Evolutionary conservation across 2,113 vertebrate species (phyloP).

Genomic region (Passer domesticus): DNA sequence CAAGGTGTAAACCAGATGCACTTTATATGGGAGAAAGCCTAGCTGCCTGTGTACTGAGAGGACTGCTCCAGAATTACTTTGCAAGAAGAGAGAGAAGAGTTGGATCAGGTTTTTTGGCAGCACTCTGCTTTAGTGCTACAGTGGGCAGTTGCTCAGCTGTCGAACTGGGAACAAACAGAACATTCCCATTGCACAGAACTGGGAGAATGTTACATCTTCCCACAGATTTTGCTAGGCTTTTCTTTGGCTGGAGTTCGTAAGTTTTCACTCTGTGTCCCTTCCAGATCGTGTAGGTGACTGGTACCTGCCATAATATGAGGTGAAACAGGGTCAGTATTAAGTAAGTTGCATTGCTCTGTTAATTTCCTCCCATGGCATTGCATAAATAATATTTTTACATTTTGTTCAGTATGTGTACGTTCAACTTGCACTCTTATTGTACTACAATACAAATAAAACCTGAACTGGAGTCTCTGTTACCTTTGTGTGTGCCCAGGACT

Average conservation of each 20-base stretch:
- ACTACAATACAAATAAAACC: conserved; percentile 74
- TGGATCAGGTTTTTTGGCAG: conserved; percentile 24
- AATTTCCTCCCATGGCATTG: conserved; percentile 66
- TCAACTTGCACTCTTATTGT: conserved; percentile 73
- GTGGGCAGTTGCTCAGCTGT: conserved; percentile 29
- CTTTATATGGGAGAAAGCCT: conserved; percentile 69
- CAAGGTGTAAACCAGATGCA: conserved; percentile 67
- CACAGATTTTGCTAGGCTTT: conserved; percentile 17
- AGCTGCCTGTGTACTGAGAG: not conserved
- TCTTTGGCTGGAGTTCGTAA: conserved; percentile 28
- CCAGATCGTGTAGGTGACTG: conserved; percentile 13
- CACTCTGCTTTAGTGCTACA: not conserved
- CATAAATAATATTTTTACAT: conserved; percentile 71
- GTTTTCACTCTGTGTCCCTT: conserved; percentile 7
- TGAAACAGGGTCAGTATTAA: conserved; percentile 66
- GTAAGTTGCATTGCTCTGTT: conserved; percentile 52
- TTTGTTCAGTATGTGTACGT: conserved; percentile 76
- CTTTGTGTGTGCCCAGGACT: conserved; percentile 39
- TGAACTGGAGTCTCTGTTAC: conserved; percentile 65
- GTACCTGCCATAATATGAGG: conserved; percentile 57
- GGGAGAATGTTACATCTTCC: conserved; percentile 9
- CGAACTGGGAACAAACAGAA: conserved; percentile 25
- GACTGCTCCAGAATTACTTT: conserved; percentile 34
- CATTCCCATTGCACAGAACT: conserved; percentile 37
- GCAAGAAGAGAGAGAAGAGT: conserved; percentile 7